Evolutionary conservation across 53 echinoderm and acorn worm species (phyloP), one percentile per base, ranked within the genome.

Genomic region (Arbacia lixula): DNA sequence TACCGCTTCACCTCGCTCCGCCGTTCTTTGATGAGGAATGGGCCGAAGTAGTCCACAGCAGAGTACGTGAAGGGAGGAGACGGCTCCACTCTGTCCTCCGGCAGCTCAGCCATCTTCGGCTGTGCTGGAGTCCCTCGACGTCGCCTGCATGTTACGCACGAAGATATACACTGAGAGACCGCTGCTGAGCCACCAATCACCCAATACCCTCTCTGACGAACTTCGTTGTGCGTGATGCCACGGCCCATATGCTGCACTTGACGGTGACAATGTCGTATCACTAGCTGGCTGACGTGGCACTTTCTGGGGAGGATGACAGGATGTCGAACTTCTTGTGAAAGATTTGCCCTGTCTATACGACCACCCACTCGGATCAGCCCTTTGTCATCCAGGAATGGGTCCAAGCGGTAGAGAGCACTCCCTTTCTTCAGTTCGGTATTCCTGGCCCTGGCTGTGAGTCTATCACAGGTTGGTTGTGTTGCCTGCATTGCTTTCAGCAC

Each of bases 21-120:
- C 5, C 87, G 42, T 22, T 86, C 71, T 20, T 86, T 90, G 36
- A 86, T 73, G 10, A 86, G 19, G 24, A 81, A 90, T 10, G 90
- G 83, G 20, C 83, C 90, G 50, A 90, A 89, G 57, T 41, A 89
- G 39, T 89, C 90, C 17, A 89, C 80, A 26, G 66, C 89, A 49
- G 56, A 56, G 55, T 90, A 90, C 2, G 75, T 34, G 66, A 90
- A 90, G 3, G 90, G 86, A 9, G 90, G 90, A 21, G 90, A 64
- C 36, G 90, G 83, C 2, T 91, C 66, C 1, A 86, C 31, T 75
- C 87, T 86, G 54, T 91, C 91, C 12, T 51, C 43, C 40, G 91
- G 91, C 12, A 91, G 63, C 25, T 91, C 91, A 36, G 91, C 84
- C 91, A 91, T 87, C 62, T 84, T 85, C 61, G 83, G 91, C 20